Conservation (phyloP, 2,113 vertebrate genomes). For the Xenus cinereus region DNA sequence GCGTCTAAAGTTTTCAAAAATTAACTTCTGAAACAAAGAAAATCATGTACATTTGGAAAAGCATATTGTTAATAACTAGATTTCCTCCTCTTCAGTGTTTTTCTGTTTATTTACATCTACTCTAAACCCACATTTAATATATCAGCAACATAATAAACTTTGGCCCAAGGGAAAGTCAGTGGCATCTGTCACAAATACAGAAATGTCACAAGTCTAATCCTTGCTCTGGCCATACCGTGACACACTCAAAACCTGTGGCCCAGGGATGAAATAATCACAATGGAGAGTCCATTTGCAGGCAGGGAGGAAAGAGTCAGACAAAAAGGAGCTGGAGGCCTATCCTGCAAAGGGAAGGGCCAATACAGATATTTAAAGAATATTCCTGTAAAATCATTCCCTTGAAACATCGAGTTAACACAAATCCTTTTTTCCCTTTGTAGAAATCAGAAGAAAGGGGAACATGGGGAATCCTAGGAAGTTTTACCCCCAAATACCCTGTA, state of each 20-base stretch:
- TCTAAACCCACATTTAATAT: not conserved
- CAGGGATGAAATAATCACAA: not conserved
- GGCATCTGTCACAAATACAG: not conserved
- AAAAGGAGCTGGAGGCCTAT: not conserved
- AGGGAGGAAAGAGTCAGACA: not conserved
- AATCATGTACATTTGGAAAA: not conserved
- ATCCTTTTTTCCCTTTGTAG: not conserved
- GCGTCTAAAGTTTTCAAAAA: not conserved
- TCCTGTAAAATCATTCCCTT: not conserved
- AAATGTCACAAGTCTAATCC: not conserved
- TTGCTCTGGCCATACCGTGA: not conserved
- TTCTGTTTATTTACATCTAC: not conserved
- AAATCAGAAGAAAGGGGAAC: not conserved
- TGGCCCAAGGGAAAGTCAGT: not conserved
- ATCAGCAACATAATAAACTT: not conserved
- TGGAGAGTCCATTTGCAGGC: rapidly evolving
- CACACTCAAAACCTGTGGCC: not conserved
- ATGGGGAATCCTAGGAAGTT: not conserved
- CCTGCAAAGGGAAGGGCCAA: not conserved
- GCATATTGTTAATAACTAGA: not conserved
- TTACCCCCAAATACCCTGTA: not conserved
- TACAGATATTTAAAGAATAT: not conserved
- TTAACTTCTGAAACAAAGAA: not conserved
- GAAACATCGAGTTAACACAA: not conserved
- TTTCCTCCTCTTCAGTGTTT: not conserved